phyloP scores from a whole-genome alignment of 2,888 invertebrate genomes.

The Platerodrilus igneus region DNA sequence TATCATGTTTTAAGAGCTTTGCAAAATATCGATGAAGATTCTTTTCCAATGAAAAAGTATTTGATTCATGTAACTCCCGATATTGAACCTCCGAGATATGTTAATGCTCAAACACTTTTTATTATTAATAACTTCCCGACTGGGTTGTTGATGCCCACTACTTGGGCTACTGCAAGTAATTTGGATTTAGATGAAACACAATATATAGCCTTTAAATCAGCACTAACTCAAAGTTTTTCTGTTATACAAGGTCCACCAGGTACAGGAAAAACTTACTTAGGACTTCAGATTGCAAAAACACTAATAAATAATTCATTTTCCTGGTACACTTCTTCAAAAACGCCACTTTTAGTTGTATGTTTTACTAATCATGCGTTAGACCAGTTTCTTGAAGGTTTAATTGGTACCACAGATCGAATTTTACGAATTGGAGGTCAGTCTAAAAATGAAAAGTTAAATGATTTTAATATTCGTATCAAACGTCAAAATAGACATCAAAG shows the following conservation, averaged over 20 bases:
- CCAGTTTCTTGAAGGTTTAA: constrained; percentile 72
- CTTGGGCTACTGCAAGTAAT: constrained; percentile 50
- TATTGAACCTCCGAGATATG: constrained; percentile 45
- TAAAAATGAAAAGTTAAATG: constrained; percentile 54
- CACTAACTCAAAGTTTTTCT: constrained; percentile 66
- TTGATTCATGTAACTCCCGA: constrained; percentile 54
- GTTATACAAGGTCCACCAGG: constrained; percentile 87
- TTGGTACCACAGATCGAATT: constrained; percentile 55
- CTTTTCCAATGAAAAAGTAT: constrained; percentile 65
- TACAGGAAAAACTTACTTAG: constrained; percentile 80
- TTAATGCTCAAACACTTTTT: constrained; percentile 25
- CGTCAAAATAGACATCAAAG: background rate
- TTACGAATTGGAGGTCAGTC: constrained; percentile 68
- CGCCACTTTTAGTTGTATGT: constrained; percentile 72
- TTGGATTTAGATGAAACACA: constrained; percentile 64
- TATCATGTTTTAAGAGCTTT: constrained; percentile 66
- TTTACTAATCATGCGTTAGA: constrained; percentile 85
- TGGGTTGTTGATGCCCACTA: background rate
- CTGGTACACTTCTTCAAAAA: constrained; percentile 47
- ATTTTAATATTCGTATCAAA: constrained; percentile 50
- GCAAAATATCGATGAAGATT: constrained; percentile 52
- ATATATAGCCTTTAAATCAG: constrained; percentile 60
- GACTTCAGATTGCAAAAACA: constrained; percentile 66
- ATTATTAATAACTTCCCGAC: constrained; percentile 10
- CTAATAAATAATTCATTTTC: constrained; percentile 55